Conservation (phyloP, 2,888 invertebrate species). For the Augiades crinisus region DNA sequence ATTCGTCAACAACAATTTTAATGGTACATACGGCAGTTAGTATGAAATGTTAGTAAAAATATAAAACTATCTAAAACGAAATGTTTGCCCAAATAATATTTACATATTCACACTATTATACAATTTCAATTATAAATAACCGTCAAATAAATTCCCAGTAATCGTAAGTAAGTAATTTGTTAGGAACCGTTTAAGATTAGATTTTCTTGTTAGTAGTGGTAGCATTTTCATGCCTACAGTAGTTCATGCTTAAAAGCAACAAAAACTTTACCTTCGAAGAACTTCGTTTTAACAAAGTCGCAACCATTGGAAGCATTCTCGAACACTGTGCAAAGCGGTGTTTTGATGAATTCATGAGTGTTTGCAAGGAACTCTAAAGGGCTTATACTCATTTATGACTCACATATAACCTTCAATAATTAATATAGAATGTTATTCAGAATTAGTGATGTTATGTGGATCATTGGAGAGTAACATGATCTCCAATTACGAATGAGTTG, state of each 20-base stretch:
- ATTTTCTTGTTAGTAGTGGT: slow-evolving; percentile 2
- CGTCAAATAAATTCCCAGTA: no score
- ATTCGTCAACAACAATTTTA: neutral
- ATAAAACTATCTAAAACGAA: neutral
- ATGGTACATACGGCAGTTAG: neutral
- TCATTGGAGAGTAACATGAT: slow-evolving; percentile 2
- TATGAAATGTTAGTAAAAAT: neutral
- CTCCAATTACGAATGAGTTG: slow-evolving; percentile 13
- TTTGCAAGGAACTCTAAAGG: slow-evolving; percentile 11
- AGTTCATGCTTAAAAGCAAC: slow-evolving; percentile 74
- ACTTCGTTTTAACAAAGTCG: slow-evolving; percentile 59
- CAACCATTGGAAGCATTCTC: slow-evolving; percentile 67
- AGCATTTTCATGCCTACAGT: slow-evolving; percentile 28
- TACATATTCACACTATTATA: no score
- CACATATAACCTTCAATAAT: slow-evolving; percentile 4
- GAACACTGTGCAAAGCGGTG: slow-evolving; percentile 75
- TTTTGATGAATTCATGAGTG: slow-evolving; percentile 54
- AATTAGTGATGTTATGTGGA: slow-evolving; percentile 24
- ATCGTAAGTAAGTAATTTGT: no score
- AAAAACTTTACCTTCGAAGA: slow-evolving; percentile 74
- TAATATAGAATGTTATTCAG: slow-evolving; percentile 13
- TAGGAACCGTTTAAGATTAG: slow-evolving; percentile 31
- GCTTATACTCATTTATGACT: neutral
- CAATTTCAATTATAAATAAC: no score
- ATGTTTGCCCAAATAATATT: neutral